Evolutionary conservation across 2,888 invertebrate genomes (phyloP), one percentile per base, ranked within the genome.

Genomic region (Scaptomyza cyrtandrae): DNA sequence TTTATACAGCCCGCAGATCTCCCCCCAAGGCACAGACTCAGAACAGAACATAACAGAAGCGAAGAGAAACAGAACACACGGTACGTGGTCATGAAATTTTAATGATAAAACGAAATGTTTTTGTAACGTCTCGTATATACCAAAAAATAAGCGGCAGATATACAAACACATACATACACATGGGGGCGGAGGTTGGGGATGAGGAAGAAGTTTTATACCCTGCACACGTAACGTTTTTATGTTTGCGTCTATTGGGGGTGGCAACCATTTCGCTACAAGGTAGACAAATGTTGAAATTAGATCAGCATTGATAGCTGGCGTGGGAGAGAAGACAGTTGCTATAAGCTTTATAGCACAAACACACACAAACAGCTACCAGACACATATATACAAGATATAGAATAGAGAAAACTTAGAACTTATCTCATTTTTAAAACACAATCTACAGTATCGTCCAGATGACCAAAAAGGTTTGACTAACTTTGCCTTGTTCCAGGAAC

Each of bases 21-120:
- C 7, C 53, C 71, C 53, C 68, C 68, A 52, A 59, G 65, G 64
- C 68, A 69, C 57, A 63, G 50, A 71, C 71, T n/a, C 52, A 57
- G 46, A 35, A 41, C 48, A 43, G 50, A n/a, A 63, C 45, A 13
- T 7, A 43, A 64, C 56, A 62, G 37, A 33, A 63, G 46, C 53
- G 67, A 65, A 66, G 43, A 13, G 9, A 6, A 45, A 64, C 56
- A 62, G 37, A 43, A 68, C 54, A 60, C 79, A 65, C 62, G 66
- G 53, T 56, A 85, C 86, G 72, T 90, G 90, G 88, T 90, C 91
- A 90, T 90, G 90, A 90, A 90, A 90, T 89, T 90, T 90, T 90
- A 88, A 90, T 90, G 90, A 90, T 86, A 85, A 87, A 88, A 88
- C 82, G 80, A 87, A 84, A 84, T 87, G 83, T 84, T 84, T 82